phyloP scores from a whole-genome alignment of 2,888 invertebrate species.

The Rhagonycha lutea region DNA sequence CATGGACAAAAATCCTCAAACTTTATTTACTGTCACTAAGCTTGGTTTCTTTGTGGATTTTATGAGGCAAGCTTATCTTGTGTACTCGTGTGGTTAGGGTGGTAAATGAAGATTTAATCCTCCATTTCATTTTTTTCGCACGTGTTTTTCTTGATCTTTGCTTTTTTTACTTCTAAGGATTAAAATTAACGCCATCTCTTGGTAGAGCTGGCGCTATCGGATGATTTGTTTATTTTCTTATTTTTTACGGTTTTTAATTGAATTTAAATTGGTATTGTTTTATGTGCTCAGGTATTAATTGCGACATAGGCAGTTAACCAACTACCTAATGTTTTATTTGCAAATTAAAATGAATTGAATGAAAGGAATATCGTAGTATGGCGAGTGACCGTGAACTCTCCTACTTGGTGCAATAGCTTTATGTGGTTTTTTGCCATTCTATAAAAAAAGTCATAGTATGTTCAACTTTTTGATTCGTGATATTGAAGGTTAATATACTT shows the following conservation, averaged over 20 bases:
- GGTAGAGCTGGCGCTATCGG: not conserved
- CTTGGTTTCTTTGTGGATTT: constrained; percentile 6
- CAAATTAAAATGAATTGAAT: constrained; percentile 34
- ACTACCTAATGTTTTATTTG: not conserved
- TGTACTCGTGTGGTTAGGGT: not conserved
- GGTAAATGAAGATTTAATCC: constrained; percentile 14
- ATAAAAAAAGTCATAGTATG: constrained; percentile 28
- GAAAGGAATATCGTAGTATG: constrained; percentile 32
- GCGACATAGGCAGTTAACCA: constrained; percentile 17
- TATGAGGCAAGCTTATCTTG: constrained; percentile 2
- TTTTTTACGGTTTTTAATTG: constrained; percentile 13
- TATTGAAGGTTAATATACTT: constrained; percentile 31
- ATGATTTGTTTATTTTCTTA: not conserved
- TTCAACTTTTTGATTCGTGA: constrained; percentile 29
- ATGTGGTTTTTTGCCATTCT: constrained; percentile 27
- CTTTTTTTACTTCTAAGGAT: not conserved
- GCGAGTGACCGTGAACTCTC: constrained; percentile 32
- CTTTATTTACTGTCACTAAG: constrained; percentile 11
- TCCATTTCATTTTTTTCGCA: constrained; percentile 6
- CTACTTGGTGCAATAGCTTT: constrained; percentile 32
- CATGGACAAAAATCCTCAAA: not conserved
- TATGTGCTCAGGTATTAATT: constrained; percentile 23
- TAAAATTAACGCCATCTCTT: not conserved
- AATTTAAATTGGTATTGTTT: constrained; percentile 8
- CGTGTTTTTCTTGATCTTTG: constrained; percentile 1